Conservation (phyloP, 37 sponge, comb jelly and placozoan genomes). For the Mnemiopsis leidyi region DNA sequence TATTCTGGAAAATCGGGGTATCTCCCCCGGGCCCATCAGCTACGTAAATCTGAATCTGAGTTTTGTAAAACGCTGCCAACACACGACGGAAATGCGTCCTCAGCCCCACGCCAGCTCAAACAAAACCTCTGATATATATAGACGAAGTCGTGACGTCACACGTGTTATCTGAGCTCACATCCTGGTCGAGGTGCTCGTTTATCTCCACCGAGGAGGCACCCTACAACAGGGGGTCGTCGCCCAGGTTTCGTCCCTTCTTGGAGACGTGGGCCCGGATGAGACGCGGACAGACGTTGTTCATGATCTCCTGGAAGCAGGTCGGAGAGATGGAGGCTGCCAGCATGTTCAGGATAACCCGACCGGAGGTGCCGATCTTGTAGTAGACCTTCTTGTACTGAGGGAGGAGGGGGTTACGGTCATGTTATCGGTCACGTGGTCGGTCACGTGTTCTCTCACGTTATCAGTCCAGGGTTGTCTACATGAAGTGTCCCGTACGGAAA, state of each 20-base stretch:
- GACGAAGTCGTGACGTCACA: not conserved
- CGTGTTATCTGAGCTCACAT: not conserved
- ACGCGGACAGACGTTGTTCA: constrained; percentile 64
- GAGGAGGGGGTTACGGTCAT: not conserved
- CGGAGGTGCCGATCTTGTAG: constrained; percentile 60
- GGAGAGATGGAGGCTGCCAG: constrained; percentile 56
- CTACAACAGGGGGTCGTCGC: constrained; percentile 43
- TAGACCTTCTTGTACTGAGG: constrained; percentile 58
- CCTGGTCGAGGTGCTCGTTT: not conserved
- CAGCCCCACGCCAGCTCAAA: not conserved
- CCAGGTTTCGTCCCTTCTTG: constrained; percentile 55
- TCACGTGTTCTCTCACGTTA: no score
- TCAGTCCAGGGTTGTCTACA: no score
- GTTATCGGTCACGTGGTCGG: no score
- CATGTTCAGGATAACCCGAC: constrained; percentile 35
- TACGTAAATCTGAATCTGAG: constrained; percentile 50
- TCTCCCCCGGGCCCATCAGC: not conserved
- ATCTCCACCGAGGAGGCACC: not conserved
- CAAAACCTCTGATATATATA: not conserved
- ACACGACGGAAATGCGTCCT: not conserved
- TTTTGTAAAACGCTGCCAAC: constrained; percentile 12
- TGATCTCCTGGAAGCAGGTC: constrained; percentile 41
- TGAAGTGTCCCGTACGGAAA: no score
- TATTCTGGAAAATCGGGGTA: not conserved
- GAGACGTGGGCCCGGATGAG: constrained; percentile 52